Evolutionary conservation across 1,140 invertebrate genomes (phyloP).

Genomic region (Homalodisca vitripennis): DNA sequence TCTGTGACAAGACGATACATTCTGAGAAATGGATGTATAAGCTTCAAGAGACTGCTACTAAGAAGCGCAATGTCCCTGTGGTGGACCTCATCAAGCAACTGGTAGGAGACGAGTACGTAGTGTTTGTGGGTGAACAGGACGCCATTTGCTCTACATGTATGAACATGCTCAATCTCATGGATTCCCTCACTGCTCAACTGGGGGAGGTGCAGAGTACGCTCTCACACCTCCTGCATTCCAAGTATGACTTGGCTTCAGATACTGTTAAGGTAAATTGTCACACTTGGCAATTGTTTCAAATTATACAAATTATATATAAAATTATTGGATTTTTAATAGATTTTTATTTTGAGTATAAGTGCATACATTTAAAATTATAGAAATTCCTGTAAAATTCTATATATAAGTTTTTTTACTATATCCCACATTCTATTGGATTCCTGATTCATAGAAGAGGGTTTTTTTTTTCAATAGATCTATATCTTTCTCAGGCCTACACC

Average conservation of each 20-base stretch:
- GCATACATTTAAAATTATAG: too few species aligned
- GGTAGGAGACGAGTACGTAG: conserved; percentile 6
- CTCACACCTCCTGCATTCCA: not conserved
- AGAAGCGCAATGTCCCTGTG: conserved; percentile 3
- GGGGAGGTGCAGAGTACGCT: not conserved
- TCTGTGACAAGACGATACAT: conserved; percentile 7
- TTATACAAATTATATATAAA: too few species aligned
- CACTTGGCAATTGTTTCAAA: too few species aligned
- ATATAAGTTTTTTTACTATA: too few species aligned
- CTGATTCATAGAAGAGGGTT: too few species aligned
- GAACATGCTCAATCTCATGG: conserved; percentile 14
- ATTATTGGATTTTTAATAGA: too few species aligned
- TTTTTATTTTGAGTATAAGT: too few species aligned
- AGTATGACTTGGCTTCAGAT: conserved; percentile 6
- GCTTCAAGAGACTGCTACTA: conserved; percentile 7
- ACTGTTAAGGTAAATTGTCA: not conserved
- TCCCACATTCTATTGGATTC: too few species aligned
- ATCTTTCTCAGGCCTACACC: too few species aligned
- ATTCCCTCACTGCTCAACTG: not conserved
- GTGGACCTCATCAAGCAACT: conserved; percentile 2
- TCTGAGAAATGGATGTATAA: conserved; percentile 15
- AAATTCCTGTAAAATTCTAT: too few species aligned
- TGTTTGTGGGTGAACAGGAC: conserved; percentile 9
- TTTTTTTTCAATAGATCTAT: too few species aligned
- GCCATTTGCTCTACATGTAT: conserved; percentile 12